Conservation (phyloP, 2,797 vertebrate species). For the Otolemur crassicaudatus region DNA sequence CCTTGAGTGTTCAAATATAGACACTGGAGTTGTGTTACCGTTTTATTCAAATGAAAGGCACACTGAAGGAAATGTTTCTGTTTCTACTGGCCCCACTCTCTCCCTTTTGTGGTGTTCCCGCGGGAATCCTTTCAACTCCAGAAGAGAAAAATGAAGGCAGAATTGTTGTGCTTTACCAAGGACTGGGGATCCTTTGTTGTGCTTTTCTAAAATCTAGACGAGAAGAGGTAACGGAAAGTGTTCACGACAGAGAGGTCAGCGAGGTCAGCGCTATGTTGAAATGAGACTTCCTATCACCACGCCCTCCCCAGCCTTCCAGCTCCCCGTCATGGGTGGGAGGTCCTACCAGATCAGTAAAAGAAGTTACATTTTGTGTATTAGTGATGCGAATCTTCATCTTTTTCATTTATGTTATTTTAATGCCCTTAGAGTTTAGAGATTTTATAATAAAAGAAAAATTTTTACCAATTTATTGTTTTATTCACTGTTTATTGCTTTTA, state of each 20-base stretch:
- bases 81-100: rapidly evolving
- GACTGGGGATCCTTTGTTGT: background rate
- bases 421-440: background rate
- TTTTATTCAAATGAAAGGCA: background rate
- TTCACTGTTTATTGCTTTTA: background rate
- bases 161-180: background rate
- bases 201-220: no score
- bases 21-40: background rate
- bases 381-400: rapidly evolving
- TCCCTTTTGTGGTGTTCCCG: background rate
- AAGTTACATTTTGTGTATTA: no score
- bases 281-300: background rate
- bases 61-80: rapidly evolving
- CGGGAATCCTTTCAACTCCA: background rate
- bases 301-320: background rate
- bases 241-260: background rate
- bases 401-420: background rate
- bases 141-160: background rate
- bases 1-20: background rate
- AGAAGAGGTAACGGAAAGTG: background rate
- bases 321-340: rapidly evolving
- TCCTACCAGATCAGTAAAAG: background rate
- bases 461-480: background rate
- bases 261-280: background rate
- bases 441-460: background rate